Base-by-base conservation (phyloP, 2,888 invertebrate species). In the Smittia sp. region DNA sequence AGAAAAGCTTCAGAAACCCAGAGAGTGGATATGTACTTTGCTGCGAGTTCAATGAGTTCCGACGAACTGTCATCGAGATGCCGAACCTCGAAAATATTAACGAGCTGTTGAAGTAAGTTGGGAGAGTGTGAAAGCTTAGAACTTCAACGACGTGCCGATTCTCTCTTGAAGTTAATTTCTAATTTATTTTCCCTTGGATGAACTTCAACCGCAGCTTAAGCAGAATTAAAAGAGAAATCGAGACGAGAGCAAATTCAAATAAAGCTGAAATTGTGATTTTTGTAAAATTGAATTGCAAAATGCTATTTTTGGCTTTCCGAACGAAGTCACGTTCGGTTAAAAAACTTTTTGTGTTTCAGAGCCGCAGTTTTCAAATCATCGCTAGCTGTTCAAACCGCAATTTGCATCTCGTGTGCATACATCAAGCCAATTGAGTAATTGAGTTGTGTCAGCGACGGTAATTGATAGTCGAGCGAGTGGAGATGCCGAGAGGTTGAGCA, bases 261-360 rank as follows among this genome's bases (percentile, higher is more conserved):
- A 72, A 72, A 72, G 72, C 72, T 72, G 72, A 25, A 69, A 72
- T 38, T 72, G 72, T 72, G 72, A 72, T 72, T 72, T 72, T 72
- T 72, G 68, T 68, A 52, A 68, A 68, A 68, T 46, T 62, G 62
- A 25, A 62, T 62, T 24, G 25, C 3, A 62, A 25, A 15, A 3
- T 15, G 9, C 13, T 62, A 9, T 22, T 22, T 13, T 22, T 62
- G 25, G 25, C 13, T 62, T 62, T 9, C 6, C 58, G 62, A 20
- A n/a, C 20, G 20, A n/a, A 46, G n/a, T 46, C 46, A 46, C 13
- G n/a, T 46, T 46, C 46, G 15, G n/a, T 2, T 46, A n/a, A n/a
- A 13, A 46, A 20, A 18, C 3, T 62, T 62, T 62, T 62, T 22
- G 13, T 13, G 6, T 62, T 2, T 62, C 62, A 24, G 18, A 15